Conservation (phyloP, 64 coral and sea anemone species). For the Montipora cactus region DNA sequence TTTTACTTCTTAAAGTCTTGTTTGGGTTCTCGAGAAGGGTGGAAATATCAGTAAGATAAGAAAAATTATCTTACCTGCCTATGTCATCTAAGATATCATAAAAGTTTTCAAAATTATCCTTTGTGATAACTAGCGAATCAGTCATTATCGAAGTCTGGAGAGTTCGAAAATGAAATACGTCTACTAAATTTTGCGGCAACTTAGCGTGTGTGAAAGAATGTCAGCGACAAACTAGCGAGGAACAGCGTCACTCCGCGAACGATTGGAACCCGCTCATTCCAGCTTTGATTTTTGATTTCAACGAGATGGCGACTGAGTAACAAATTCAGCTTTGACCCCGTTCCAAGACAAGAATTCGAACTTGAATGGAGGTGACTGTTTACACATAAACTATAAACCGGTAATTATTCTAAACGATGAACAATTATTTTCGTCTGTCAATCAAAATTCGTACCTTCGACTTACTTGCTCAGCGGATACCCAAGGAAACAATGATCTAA, state of each 20-base stretch:
- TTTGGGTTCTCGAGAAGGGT: neutral
- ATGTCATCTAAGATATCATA: slow-evolving; percentile 79
- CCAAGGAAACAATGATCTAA: neutral
- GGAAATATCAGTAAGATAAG: neutral
- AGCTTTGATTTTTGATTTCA: too few relatives aligned
- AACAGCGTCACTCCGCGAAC: too few relatives aligned
- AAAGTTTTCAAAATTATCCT: slow-evolving; percentile 70
- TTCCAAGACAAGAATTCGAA: neutral
- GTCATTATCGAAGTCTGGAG: slow-evolving; percentile 40
- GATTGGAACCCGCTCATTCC: too few relatives aligned
- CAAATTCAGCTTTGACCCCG: too few relatives aligned
- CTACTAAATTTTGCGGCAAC: neutral
- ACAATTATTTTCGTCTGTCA: neutral
- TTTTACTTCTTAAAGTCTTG: neutral
- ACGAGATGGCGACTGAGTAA: too few relatives aligned
- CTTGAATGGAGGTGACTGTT: neutral
- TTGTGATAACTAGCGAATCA: slow-evolving; percentile 41
- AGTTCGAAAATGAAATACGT: neutral
- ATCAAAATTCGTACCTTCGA: neutral
- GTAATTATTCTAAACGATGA: neutral
- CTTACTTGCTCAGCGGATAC: neutral
- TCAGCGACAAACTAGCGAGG: too few relatives aligned
- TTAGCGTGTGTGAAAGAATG: neutral
- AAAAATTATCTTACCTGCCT: slow-evolving; percentile 59
- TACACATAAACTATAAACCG: neutral